Conservation (phyloP, 1,140 invertebrate species). For the Sminthurides bifidus region DNA sequence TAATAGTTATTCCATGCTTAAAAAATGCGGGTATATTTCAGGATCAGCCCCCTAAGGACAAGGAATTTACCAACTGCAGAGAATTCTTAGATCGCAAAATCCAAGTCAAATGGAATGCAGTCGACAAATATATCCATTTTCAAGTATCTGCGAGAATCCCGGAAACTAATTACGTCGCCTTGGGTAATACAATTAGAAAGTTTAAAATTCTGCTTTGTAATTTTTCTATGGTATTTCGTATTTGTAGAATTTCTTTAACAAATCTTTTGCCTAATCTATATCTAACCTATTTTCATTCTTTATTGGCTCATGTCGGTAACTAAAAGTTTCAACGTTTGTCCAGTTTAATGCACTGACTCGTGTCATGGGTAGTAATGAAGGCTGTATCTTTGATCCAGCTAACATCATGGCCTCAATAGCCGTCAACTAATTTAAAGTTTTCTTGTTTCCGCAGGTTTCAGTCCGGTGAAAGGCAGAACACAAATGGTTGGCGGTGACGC, state of each 20-base stretch:
- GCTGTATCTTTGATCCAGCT: neutral
- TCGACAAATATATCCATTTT: conserved; percentile 50
- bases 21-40: too few relatives aligned
- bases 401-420: neutral
- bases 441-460: conserved; percentile 23
- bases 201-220: neutral
- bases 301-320: neutral
- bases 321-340: neutral
- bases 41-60: conserved; percentile 20
- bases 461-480: conserved; percentile 32
- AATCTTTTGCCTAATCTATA: too few relatives aligned
- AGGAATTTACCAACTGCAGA: conserved; percentile 55
- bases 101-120: conserved; percentile 66
- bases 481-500: conserved; percentile 64
- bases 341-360: neutral
- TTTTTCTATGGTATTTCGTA: too few relatives aligned
- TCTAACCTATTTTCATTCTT: neutral
- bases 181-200: conserved; percentile 43
- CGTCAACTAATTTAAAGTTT: neutral
- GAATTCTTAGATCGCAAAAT: conserved; percentile 62
- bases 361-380: neutral
- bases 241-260: too few relatives aligned
- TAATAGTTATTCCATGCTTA: neutral
- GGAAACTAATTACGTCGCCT: conserved; percentile 76
- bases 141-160: conserved; percentile 59